Base-by-base conservation (phyloP, 2,888 invertebrate genomes). In the Lissonota sp. region DNA sequence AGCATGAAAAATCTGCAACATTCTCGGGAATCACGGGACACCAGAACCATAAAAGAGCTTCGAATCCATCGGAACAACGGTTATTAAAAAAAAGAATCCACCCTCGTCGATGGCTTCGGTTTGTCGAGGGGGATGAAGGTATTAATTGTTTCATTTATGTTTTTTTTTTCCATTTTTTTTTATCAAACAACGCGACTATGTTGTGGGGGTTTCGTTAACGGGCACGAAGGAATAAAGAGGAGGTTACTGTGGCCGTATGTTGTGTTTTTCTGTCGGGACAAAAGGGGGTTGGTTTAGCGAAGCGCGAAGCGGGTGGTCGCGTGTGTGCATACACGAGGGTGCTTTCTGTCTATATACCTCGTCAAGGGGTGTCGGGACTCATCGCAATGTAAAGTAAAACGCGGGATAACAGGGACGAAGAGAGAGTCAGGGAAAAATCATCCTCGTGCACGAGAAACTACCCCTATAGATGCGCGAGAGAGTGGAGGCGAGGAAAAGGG, bases 141-240 rank as follows among this genome's bases (percentile, higher is more conserved):
- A 3, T 5, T 10, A 49, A 10, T 26, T 26, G 26, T 26, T 26
- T 26, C 26, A 2, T 26, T 26, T n/a, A n/a, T n/a, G 8, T 46
- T 10, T 10, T 46, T 8, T 46, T 46, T 10, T 46, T 46, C n/a
- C 46, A 5, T 46, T 49, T 75, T 53, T 75, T 67, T 67, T 58
- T 60, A 75, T 51, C 58, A 40, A 53, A 72, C 70, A 60, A 74
- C 74, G 26, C 26, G 78, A 75, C 60, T 82, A 67, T 71, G 74
- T 75, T 67, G 67, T 40, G 10, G 71, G 62, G 62, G 49, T 75
- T 57, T 26, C 26, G 62, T 53, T 40, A 69, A 72, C 78, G 58
- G 81, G 81, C 39, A 67, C 46, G 62, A 42, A 79, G 8, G 57
- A 71, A 10, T 10, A 37, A n/a, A 51, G 71, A 82, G 51, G 74